Evolutionary conservation across 2,888 invertebrate species (phyloP), one percentile per base, ranked within the genome.

Genomic region (Eupithecia insigniata): DNA sequence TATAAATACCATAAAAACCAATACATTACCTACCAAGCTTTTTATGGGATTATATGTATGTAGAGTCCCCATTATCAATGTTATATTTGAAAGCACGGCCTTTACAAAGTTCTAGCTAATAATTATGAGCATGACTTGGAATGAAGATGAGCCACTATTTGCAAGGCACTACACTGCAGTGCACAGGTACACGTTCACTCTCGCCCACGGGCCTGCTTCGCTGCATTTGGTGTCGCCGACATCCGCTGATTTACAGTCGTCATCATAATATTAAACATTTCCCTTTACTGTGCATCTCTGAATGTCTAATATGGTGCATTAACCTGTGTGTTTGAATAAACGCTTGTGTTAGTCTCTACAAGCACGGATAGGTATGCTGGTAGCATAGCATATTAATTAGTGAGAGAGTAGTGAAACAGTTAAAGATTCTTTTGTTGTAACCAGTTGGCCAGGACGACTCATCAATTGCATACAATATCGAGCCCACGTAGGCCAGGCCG

Each of bases 141-240:
- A 58, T 66, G 39, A 67, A 69, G 69, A 69, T 70, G 64, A 66
- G 62, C 36, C 70, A 64, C 69, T 64, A 55, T 64, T 69, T 2
- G 60, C 60, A 30, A 26, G 22, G 39, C 18, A 65, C 73, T 69
- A 18, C 61, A 72, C 62, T 75, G 64, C 67, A 70, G 70, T 64
- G 32, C 46, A n/a, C 66, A 66, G 84, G 84, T 77, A 74, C 79
- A 81, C 86, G 84, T 87, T 84, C 84, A 86, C 86, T 79, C 82
- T 81, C 80, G 81, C 84, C 82, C 82, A 83, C 79, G 82, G 81
- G 66, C 77, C 76, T 69, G 72, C 61, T n/a, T 62, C 61, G 65
- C 79, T 80, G 85, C 87, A 88, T 90, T 89, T 92, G 89, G 91
- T 88, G 89, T 89, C 86, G 90, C 91, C 92, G 92, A 92, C 93